phyloP scores from a whole-genome alignment of 2,113 vertebrate genomes.

The Prunella himalayana region DNA sequence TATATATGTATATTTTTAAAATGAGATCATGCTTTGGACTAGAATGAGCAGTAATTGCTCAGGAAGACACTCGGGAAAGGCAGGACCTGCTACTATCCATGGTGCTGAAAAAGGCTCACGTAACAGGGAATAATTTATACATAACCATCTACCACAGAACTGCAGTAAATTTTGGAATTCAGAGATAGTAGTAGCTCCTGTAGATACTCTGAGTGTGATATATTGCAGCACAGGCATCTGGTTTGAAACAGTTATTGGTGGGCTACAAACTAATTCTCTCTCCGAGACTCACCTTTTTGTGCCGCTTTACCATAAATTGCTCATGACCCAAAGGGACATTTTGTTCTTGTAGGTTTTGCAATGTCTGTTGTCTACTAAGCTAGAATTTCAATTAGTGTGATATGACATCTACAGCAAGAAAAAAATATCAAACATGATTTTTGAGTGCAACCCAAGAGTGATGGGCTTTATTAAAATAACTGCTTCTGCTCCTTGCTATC shows the following conservation, averaged over 20 bases:
- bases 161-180: slow-evolving; percentile 13
- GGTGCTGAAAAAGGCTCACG: neutral
- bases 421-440: neutral
- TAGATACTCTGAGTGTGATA: slow-evolving; percentile 10
- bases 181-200: neutral
- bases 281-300: slow-evolving; percentile 4
- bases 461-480: neutral
- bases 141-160: neutral
- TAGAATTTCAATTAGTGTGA: slow-evolving; percentile 36
- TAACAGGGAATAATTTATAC: neutral
- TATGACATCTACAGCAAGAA: neutral
- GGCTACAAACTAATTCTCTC: neutral
- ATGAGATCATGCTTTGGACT: neutral
- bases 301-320: slow-evolving; percentile 16
- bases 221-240: neutral
- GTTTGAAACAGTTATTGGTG: slow-evolving; percentile 1
- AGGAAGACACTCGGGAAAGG: neutral
- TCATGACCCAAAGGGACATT: neutral
- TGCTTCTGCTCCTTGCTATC: neutral
- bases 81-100: neutral
- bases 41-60: neutral
- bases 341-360: slow-evolving; percentile 13
- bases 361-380: neutral
- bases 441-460: neutral
- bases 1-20: neutral